phyloP scores from a whole-genome alignment of 2,113 vertebrate species.

The Nematolebias whitei region DNA sequence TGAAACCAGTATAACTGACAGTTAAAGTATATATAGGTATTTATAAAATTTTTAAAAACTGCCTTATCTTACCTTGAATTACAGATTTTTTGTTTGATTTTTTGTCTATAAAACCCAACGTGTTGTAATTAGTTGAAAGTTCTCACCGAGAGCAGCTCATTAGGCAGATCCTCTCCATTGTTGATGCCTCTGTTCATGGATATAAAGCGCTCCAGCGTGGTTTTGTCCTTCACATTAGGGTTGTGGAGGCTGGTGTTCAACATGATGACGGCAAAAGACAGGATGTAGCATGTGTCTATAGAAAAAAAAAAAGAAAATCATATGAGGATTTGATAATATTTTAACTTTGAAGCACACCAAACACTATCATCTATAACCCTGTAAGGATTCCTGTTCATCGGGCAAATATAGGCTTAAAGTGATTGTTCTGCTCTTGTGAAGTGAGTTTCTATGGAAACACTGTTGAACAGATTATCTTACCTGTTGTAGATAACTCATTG shows the following conservation, averaged over 20 bases:
- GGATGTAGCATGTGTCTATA: constrained; percentile 94
- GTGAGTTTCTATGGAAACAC: too few relatives aligned
- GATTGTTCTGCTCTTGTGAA: too few relatives aligned
- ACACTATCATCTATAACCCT: too few relatives aligned
- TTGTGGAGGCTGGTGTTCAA: constrained; percentile 98
- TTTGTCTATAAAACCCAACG: not conserved
- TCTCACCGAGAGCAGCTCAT: constrained; percentile 88
- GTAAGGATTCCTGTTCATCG: not conserved
- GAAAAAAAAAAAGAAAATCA: too few relatives aligned
- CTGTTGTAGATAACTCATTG: too few relatives aligned
- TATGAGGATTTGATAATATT: too few relatives aligned
- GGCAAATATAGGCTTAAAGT: too few relatives aligned
- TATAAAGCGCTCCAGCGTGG: constrained; percentile 89
- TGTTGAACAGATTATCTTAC: too few relatives aligned
- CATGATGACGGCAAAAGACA: constrained; percentile 97
- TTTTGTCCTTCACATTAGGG: constrained; percentile 93
- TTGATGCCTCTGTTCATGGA: constrained; percentile 95
- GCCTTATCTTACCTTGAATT: not conserved
- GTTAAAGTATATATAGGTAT: too few relatives aligned
- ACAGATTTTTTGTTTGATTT: constrained; percentile 5
- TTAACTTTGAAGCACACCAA: too few relatives aligned
- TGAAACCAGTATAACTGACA: too few relatives aligned
- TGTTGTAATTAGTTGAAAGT: constrained; percentile 6
- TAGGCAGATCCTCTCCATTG: constrained; percentile 85
- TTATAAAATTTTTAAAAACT: too few relatives aligned